A percentile compares a stretch with the other conserved stretches of the same genome.
Conservation (phyloP, 2,113 vertebrate genomes). For the Notarius quadriscutis region DNA sequence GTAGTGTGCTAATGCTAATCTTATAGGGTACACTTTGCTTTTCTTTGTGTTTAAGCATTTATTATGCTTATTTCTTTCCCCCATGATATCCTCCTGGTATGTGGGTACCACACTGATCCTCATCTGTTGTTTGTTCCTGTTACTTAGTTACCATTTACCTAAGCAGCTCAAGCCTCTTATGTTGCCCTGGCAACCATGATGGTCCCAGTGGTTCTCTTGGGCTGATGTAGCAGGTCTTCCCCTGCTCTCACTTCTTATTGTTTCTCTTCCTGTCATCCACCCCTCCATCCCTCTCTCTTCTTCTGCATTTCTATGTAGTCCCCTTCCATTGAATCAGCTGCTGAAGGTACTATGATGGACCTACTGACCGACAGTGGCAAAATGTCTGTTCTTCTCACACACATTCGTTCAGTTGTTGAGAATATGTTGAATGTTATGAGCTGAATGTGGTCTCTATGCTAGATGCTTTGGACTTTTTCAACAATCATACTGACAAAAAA, state of each 20-base stretch:
- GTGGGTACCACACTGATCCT: slow-evolving; percentile 54
- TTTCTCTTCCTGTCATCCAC: background rate
- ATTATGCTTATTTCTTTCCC: background rate
- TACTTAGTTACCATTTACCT: slow-evolving; percentile 68
- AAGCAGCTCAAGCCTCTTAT: slow-evolving; percentile 60
- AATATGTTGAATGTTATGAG: background rate
- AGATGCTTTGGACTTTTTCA: background rate
- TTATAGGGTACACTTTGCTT: no score
- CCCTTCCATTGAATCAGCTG: background rate
- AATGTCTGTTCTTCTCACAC: background rate
- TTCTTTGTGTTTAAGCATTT: background rate
- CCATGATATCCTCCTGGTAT: slow-evolving; percentile 43
- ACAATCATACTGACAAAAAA: background rate
- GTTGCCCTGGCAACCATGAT: slow-evolving; percentile 68
- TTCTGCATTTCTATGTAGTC: background rate
- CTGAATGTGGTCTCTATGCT: background rate
- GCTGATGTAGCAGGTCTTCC: slow-evolving; percentile 49
- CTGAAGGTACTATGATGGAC: slow-evolving; percentile 11
- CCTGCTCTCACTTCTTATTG: background rate
- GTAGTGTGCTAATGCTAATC: no score
- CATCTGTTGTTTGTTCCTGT: slow-evolving; percentile 61
- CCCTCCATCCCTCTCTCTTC: background rate
- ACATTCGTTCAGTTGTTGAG: background rate
- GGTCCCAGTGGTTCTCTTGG: slow-evolving; percentile 63
- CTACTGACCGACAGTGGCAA: background rate